Evolutionary conservation across 2,113 vertebrate species (phyloP).

Genomic region (Elephas maximus): DNA sequence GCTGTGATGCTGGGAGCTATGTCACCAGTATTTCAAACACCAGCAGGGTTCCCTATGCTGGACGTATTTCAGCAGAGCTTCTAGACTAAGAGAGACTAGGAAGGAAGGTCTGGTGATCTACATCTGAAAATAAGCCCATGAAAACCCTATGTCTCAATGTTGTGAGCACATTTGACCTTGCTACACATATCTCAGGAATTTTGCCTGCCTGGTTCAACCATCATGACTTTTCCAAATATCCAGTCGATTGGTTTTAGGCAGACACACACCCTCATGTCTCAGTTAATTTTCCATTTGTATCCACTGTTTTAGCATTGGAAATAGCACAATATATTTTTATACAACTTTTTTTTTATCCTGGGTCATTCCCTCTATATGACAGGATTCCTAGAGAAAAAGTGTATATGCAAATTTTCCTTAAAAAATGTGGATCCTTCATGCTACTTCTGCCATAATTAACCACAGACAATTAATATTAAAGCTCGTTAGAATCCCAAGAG

Average conservation of each 20-base stretch:
- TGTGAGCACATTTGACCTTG: not conserved
- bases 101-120: not conserved
- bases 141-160: not conserved
- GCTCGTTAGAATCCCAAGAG: rapidly evolving
- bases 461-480: not conserved
- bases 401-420: not conserved
- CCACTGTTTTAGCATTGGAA: not conserved
- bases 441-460: not conserved
- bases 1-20: not conserved
- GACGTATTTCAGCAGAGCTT: not conserved
- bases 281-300: too few species aligned
- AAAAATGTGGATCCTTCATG: not conserved
- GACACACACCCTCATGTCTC: too few species aligned
- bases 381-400: not conserved
- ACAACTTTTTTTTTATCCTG: not conserved
- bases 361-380: not conserved
- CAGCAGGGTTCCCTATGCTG: not conserved
- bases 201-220: not conserved
- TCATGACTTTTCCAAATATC: not conserved
- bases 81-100: not conserved
- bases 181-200: not conserved
- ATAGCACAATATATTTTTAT: rapidly evolving
- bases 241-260: not conserved
- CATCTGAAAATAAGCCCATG: not conserved
- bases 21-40: not conserved